Evolutionary conservation across 2,888 invertebrate species (phyloP).

Genomic region (Choristoneura rosaceana): DNA sequence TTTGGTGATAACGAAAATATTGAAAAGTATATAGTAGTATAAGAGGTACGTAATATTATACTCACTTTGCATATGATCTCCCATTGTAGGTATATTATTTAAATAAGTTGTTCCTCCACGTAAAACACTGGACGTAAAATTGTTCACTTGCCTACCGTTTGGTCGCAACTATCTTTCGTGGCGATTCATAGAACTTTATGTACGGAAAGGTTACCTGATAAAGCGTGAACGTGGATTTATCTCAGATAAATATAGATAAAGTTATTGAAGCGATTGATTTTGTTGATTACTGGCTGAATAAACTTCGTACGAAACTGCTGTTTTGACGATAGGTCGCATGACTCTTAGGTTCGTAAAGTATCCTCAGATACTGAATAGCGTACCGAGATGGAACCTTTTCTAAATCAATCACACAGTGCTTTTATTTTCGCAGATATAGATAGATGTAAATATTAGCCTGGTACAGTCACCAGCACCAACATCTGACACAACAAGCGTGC

Average conservation of each 20-base stretch:
- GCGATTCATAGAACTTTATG: neutral
- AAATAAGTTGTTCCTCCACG: neutral
- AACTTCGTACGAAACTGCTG: neutral
- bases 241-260: slow-evolving; percentile 26
- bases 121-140: neutral
- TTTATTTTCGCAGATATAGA: too few species aligned
- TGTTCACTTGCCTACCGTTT: slow-evolving; percentile 1
- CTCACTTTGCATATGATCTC: slow-evolving; percentile 9
- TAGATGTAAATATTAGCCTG: too few species aligned
- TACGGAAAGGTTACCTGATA: slow-evolving; percentile 19
- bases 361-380: too few species aligned
- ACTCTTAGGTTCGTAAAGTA: too few species aligned
- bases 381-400: too few species aligned
- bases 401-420: too few species aligned
- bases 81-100: slow-evolving; percentile 10
- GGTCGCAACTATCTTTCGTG: neutral
- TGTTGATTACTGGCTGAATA: neutral
- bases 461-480: too few species aligned
- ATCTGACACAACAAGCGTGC: too few species aligned
- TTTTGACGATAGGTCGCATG: too few species aligned
- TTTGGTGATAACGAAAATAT: too few species aligned
- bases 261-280: neutral
- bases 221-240: slow-evolving; percentile 11
- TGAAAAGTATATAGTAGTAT: too few species aligned
- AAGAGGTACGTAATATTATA: neutral